Evolutionary conservation across 1,140 invertebrate species (phyloP).

Genomic region (Carposina sasakii): DNA sequence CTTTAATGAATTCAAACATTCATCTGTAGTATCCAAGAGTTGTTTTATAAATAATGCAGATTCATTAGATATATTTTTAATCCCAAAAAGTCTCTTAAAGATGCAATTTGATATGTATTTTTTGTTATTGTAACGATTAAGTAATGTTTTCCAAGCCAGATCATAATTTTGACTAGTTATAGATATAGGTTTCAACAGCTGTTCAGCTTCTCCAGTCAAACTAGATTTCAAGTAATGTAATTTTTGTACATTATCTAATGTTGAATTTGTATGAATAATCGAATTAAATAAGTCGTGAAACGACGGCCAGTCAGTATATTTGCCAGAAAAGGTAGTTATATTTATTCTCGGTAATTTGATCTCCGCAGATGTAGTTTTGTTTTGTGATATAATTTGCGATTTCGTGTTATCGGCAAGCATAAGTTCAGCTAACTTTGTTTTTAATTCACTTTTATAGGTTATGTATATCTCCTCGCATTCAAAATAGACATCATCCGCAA

Average conservation of each 20-base stretch:
- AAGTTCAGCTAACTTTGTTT: too few species aligned
- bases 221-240: neutral
- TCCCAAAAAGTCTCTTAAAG: constrained; percentile 14
- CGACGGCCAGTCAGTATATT: neutral
- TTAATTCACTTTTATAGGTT: too few species aligned
- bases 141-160: neutral
- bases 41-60: constrained; percentile 13
- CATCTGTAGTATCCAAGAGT: constrained; percentile 15
- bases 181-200: neutral
- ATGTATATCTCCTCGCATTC: too few species aligned
- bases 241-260: constrained; percentile 1
- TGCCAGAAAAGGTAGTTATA: neutral
- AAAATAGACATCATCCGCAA: too few species aligned
- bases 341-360: neutral
- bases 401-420: too few species aligned
- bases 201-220: constrained; percentile 1
- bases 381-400: too few species aligned
- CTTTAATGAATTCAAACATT: too few species aligned
- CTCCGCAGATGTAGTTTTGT: too few species aligned
- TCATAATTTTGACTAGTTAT: neutral
- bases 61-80: constrained; percentile 5
- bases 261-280: neutral
- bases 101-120: constrained; percentile 10
- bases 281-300: constrained; percentile 4
- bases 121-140: constrained; percentile 16